These are phyloP conservation scores for Heterotilapia buettikoferi DNA, from an alignment of 2,113 vertebrate genomes.

Conservation along the genomic window DNA sequence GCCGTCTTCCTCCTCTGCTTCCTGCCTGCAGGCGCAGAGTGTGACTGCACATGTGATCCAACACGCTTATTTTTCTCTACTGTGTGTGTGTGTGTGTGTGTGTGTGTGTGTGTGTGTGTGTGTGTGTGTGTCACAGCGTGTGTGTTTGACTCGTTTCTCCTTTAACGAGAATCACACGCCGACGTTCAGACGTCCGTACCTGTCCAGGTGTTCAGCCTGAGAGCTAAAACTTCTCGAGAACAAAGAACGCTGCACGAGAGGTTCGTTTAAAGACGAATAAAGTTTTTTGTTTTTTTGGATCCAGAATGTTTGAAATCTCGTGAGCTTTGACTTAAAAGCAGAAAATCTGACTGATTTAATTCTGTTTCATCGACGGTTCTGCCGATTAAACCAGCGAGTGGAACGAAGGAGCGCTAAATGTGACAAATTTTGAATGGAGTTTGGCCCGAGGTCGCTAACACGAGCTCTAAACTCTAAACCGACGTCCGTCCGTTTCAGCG, in stretches of 20 bases:
- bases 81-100: background rate
- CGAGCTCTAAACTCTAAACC: background rate
- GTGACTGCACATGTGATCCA: background rate
- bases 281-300: background rate
- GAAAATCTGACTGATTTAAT: background rate
- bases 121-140: background rate
- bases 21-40: background rate
- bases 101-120: background rate
- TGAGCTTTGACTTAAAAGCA: background rate
- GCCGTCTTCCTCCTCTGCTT: no score
- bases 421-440: background rate
- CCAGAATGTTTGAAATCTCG: background rate
- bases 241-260: background rate
- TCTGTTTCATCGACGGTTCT: no score
- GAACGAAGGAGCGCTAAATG: background rate
- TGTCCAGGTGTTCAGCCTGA: background rate
- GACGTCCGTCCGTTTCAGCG: background rate
- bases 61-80: background rate
- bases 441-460: background rate
- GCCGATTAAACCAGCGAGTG: background rate
- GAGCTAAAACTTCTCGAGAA: background rate
- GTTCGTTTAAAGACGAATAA: background rate
- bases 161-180: background rate
- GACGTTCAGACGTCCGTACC: background rate
- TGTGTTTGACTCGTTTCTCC: background rate